A percentile compares a stretch with the other conserved stretches of the same genome.
These are phyloP conservation scores for Prionailurus bengalensis DNA, from an alignment of 2,113 vertebrate genomes.

Conservation along the genomic window DNA sequence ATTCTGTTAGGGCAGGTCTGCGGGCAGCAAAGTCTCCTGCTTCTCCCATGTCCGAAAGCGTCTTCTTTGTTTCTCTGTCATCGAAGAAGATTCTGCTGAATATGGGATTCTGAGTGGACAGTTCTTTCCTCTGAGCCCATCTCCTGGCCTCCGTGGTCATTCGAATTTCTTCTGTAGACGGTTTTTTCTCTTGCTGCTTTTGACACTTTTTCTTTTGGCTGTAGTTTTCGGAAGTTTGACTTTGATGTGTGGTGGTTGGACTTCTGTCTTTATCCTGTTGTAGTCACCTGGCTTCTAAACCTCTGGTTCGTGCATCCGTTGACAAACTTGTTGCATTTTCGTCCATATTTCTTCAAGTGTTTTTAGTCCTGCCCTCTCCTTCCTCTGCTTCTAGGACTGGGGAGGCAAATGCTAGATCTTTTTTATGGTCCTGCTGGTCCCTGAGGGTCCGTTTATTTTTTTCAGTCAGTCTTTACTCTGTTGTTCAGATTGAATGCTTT, in stretches of 20 bases:
- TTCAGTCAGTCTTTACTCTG: not conserved
- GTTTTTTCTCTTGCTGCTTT: not conserved
- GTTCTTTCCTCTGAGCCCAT: not conserved
- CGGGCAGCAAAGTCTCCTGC: not conserved
- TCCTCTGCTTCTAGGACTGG: not conserved
- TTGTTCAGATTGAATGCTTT: not conserved
- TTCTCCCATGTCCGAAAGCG: not conserved
- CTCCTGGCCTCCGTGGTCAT: not conserved
- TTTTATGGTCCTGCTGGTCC: not conserved
- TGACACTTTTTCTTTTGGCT: not conserved
- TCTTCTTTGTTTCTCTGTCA: not conserved
- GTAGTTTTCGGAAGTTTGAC: not conserved
- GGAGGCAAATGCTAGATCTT: not conserved
- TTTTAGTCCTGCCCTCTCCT: not conserved
- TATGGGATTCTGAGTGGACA: not conserved
- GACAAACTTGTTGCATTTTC: not conserved
- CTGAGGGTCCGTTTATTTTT: not conserved
- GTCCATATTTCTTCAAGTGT: not conserved
- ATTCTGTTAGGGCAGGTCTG: not conserved
- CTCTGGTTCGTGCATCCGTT: not conserved
- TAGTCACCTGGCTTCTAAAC: not conserved
- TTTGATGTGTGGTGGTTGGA: not conserved
- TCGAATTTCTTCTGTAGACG: not conserved
- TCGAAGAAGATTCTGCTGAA: not conserved
- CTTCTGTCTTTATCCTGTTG: not conserved